A percentile compares a stretch with the other conserved stretches of the same genome.
Evolutionary conservation across 2,888 invertebrate species (phyloP).

Genomic region (Mechanitis mazaeus): DNA sequence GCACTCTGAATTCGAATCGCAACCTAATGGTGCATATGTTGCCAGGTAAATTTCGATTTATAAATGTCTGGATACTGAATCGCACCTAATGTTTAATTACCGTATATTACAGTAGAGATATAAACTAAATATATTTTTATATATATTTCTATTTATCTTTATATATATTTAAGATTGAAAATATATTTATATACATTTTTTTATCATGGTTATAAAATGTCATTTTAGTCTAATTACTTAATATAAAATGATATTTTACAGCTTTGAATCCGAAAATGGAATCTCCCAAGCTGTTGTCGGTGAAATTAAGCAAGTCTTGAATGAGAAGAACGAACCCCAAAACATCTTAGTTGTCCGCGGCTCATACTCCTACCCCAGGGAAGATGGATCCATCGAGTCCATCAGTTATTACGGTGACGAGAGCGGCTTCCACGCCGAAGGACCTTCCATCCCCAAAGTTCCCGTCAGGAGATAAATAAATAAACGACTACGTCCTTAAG

Average conservation of each 20-base stretch:
- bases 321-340: constrained; percentile 76
- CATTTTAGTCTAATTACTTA: too few species aligned
- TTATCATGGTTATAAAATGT: too few species aligned
- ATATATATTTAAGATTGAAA: too few species aligned
- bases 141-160: too few species aligned
- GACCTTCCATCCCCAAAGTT: constrained; percentile 77
- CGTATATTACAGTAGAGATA: too few species aligned
- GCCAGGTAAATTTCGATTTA: constrained; percentile 40
- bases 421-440: constrained; percentile 78
- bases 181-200: too few species aligned
- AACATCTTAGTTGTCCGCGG: constrained; percentile 77
- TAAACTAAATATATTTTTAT: too few species aligned
- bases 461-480: constrained; percentile 30
- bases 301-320: constrained; percentile 50
- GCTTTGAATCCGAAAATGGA: constrained; percentile 76
- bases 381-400: constrained; percentile 71
- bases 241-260: constrained; percentile 31
- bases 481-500: neutral
- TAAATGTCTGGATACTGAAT: neutral
- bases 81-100: too few species aligned
- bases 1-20: constrained; percentile 40
- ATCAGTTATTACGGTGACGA: constrained; percentile 78
- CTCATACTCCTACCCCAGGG: constrained; percentile 73
- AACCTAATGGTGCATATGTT: constrained; percentile 49
- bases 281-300: constrained; percentile 73